Evolutionary conservation across 2,113 vertebrate genomes (phyloP).

Genomic region (Onychorhynchus coronatus): DNA sequence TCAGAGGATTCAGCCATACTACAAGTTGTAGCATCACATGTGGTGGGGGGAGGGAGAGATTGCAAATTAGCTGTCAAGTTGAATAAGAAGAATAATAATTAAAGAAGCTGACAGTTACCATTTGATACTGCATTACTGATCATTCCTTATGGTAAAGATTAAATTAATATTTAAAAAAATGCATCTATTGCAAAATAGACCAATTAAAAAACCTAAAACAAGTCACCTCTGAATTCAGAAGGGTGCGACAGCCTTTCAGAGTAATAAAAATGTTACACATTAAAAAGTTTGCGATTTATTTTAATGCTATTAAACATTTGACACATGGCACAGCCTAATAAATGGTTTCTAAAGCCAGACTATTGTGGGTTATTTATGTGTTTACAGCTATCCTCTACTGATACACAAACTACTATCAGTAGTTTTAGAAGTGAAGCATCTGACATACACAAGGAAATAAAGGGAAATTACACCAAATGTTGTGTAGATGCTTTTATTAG

Average conservation of each 20-base stretch:
- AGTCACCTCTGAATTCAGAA: not conserved
- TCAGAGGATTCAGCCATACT: slow-evolving; percentile 10
- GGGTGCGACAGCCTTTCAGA: not conserved
- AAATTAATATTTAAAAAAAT: too few relatives aligned
- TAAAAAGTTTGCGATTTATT: not conserved
- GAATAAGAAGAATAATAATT: slow-evolving; percentile 18
- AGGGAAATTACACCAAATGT: not conserved
- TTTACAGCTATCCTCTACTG: not conserved
- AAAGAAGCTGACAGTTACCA: not conserved
- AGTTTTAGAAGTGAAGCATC: not conserved
- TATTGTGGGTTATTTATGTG: not conserved
- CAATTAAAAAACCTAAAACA: not conserved
- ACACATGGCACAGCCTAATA: not conserved
- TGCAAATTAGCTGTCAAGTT: slow-evolving; percentile 63
- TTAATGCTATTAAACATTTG: not conserved
- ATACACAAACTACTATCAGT: not conserved
- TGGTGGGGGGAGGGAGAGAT: not conserved
- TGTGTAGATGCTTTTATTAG: not conserved
- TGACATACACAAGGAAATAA: not conserved
- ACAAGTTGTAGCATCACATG: not conserved
- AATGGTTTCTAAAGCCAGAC: not conserved
- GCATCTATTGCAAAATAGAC: too few relatives aligned
- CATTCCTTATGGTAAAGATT: not conserved
- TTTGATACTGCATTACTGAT: not conserved
- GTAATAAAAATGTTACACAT: not conserved